Evolutionary conservation across 2,888 invertebrate genomes (phyloP).

Genomic region (Apotomis turbidana): DNA sequence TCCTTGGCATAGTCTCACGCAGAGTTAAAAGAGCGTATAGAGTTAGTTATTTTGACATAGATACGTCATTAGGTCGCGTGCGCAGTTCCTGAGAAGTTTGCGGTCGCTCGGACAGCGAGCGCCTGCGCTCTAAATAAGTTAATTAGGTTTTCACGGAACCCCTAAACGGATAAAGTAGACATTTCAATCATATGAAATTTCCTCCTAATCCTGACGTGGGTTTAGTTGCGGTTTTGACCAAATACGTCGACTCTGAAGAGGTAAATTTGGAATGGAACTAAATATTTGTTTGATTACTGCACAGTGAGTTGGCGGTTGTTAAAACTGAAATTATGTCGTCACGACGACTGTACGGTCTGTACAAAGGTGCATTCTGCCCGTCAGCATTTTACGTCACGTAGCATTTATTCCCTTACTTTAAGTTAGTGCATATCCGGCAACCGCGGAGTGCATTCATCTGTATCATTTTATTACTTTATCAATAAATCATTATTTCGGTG

Average conservation of each 20-base stretch:
- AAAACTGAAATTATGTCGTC: too few relatives aligned
- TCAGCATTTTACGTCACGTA: too few relatives aligned
- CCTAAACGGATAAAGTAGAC: not conserved
- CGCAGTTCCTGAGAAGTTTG: conserved; percentile 2
- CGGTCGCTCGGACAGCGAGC: conserved; percentile 17
- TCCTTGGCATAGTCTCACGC: not conserved
- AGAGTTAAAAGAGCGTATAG: not conserved
- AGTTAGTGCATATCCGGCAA: too few relatives aligned
- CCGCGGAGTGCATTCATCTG: too few relatives aligned
- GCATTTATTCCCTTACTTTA: too few relatives aligned
- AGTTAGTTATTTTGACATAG: not conserved
- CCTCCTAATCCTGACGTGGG: conserved; percentile 4
- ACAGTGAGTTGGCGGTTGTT: too few relatives aligned
- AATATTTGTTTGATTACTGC: too few relatives aligned
- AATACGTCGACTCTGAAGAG: not conserved
- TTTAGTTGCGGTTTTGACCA: conserved; percentile 10
- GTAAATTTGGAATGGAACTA: not conserved
- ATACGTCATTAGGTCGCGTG: not conserved
- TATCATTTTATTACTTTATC: too few relatives aligned
- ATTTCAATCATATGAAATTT: not conserved
- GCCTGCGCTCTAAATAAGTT: not conserved
- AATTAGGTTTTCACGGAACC: conserved; percentile 36
- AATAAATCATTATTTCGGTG: too few relatives aligned
- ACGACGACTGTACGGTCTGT: too few relatives aligned
- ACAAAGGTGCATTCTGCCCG: too few relatives aligned